These are phyloP conservation scores for Python bivittatus DNA, from an alignment of 2,113 vertebrate species.

Conservation along the genomic window DNA sequence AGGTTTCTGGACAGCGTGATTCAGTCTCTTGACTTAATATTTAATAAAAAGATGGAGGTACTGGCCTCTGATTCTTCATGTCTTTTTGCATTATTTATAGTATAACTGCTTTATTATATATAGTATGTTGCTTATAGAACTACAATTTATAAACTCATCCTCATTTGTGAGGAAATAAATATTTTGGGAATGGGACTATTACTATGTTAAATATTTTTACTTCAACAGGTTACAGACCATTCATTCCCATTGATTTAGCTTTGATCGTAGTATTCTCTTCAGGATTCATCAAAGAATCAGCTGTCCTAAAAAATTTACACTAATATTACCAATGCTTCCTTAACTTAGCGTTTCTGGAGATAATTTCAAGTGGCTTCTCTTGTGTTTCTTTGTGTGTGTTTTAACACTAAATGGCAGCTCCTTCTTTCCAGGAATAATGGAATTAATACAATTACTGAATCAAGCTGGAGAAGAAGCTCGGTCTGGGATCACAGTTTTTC, in stretches of 20 bases:
- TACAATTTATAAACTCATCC: not conserved
- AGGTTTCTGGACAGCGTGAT: not conserved
- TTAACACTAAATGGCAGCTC: not conserved
- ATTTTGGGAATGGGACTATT: not conserved
- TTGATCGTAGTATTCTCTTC: not conserved
- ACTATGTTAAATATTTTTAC: not conserved
- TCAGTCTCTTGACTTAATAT: not conserved
- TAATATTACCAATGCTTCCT: not conserved
- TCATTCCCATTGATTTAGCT: not conserved
- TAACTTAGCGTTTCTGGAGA: not conserved
- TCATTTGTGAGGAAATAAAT: not conserved
- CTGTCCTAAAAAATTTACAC: not conserved
- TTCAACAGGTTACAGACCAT: not conserved
- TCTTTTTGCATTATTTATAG: not conserved
- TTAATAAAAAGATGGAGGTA: not conserved
- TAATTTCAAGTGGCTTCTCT: not conserved
- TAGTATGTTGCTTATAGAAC: not conserved
- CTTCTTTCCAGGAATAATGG: constrained; percentile 78
- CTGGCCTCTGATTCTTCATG: not conserved
- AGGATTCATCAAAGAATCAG: not conserved
- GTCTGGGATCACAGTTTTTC: constrained; percentile 86
- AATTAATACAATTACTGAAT: constrained; percentile 83
- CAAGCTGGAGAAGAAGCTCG: constrained; percentile 92
- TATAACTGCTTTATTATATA: not conserved
- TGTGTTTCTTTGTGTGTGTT: not conserved